Evolutionary conservation across 2,797 vertebrate genomes (phyloP).

Genomic region (Tragelaphus eurycerus): DNA sequence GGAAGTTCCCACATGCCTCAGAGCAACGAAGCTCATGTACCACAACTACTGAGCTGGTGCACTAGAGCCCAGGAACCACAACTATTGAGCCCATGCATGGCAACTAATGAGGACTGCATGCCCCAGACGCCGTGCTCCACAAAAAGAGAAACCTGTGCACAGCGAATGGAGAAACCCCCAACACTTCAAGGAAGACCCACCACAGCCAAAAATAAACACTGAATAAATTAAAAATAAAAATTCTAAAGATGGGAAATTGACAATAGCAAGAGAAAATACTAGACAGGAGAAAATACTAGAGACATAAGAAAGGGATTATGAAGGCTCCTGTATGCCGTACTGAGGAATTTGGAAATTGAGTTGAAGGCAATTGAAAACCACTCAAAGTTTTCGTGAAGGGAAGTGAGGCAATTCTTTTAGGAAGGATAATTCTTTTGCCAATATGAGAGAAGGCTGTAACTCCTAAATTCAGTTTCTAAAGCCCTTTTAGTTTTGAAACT

Average conservation of each 20-base stretch:
- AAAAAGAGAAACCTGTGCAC: background rate
- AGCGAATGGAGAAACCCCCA: accelerated
- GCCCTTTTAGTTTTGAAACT: background rate
- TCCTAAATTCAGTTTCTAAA: background rate
- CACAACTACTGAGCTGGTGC: too few species aligned
- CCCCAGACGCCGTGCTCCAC: too few species aligned
- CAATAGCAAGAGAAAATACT: background rate
- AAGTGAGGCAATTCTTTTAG: background rate
- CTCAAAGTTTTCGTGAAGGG: background rate
- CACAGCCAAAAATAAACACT: background rate
- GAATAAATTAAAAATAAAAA: background rate
- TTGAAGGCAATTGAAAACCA: background rate
- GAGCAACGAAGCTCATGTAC: too few species aligned
- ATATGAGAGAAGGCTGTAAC: background rate
- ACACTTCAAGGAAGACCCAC: background rate
- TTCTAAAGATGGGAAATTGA: background rate
- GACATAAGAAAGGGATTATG: background rate
- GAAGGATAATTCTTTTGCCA: background rate
- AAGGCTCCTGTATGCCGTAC: background rate
- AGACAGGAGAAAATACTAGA: background rate
- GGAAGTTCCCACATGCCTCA: too few species aligned
- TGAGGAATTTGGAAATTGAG: background rate
- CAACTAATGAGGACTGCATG: too few species aligned
- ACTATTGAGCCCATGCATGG: too few species aligned
- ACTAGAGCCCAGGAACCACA: too few species aligned